phyloP scores from a whole-genome alignment of 2,888 invertebrate species.

The Formica aserva region DNA sequence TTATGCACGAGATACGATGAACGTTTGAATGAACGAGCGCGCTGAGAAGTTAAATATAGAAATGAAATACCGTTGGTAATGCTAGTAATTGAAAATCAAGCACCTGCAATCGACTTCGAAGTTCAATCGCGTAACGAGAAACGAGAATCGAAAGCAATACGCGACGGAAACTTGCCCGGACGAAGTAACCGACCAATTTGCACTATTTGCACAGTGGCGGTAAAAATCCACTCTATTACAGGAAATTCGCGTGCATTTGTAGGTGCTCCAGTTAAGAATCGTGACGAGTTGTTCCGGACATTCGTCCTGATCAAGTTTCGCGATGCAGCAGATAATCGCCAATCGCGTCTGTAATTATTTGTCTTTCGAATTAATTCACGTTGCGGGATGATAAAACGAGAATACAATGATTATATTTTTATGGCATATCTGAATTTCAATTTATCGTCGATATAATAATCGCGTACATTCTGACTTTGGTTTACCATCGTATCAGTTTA shows the following conservation, averaged over 20 bases:
- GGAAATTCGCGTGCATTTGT: slow-evolving; percentile 21
- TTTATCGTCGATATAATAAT: neutral
- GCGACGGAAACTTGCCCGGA: neutral
- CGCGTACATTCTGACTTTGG: slow-evolving; percentile 5
- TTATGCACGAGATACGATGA: neutral
- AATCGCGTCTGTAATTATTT: neutral
- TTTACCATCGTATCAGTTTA: neutral
- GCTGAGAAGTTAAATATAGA: slow-evolving; percentile 11
- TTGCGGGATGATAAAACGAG: neutral
- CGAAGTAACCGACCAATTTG: slow-evolving; percentile 16
- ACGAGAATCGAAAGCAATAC: slow-evolving; percentile 9
- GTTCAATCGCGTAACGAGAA: slow-evolving; percentile 15
- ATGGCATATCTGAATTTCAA: slow-evolving; percentile 6
- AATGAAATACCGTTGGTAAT: neutral
- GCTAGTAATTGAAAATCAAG: slow-evolving; percentile 29
- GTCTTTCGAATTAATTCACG: slow-evolving; percentile 29
- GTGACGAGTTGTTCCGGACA: neutral
- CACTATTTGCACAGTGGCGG: slow-evolving; percentile 20
- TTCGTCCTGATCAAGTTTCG: neutral
- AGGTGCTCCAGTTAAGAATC: neutral
- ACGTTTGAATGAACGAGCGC: neutral
- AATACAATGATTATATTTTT: slow-evolving; percentile 19
- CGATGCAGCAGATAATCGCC: neutral
- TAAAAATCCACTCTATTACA: slow-evolving; percentile 5
- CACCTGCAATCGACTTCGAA: neutral